Evolutionary conservation across 2,113 vertebrate genomes (phyloP).

Genomic region (Silurus glanis): DNA sequence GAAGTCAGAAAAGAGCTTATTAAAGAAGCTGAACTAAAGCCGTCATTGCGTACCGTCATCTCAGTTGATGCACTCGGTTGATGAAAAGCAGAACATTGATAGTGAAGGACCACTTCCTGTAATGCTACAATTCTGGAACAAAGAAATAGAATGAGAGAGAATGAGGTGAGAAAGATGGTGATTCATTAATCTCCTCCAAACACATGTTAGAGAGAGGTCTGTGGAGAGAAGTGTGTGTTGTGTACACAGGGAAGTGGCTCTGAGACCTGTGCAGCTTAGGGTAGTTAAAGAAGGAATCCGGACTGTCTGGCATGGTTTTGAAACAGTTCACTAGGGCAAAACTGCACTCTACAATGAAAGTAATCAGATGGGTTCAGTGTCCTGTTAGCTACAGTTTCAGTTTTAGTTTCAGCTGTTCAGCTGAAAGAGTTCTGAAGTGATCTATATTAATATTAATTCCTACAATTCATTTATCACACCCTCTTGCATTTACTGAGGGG

Average conservation of each 20-base stretch:
- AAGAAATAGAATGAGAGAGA: constrained; percentile 1
- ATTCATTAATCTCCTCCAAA: constrained; percentile 34
- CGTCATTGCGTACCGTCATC: not conserved
- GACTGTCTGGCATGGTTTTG: not conserved
- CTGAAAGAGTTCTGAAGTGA: not conserved
- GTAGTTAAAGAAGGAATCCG: constrained; percentile 29
- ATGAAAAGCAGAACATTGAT: constrained; percentile 10
- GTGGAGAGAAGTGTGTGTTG: constrained; percentile 23
- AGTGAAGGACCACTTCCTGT: not conserved
- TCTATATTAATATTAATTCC: not conserved
- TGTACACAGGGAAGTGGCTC: constrained; percentile 3
- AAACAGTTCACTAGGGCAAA: constrained; percentile 12
- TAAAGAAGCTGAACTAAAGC: constrained; percentile 36
- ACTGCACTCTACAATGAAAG: not conserved
- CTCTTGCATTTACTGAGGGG: not conserved
- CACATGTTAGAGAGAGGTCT: constrained; percentile 13
- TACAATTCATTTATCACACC: not conserved
- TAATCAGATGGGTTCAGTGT: constrained; percentile 18
- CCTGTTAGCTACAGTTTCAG: constrained; percentile 4
- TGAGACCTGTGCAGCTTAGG: constrained; percentile 17
- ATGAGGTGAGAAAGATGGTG: not conserved
- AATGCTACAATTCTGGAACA: not conserved
- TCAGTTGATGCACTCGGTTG: not conserved
- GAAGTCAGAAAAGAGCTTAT: constrained; percentile 34
- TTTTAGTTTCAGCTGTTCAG: too few relatives aligned